Evolutionary conservation across 2,888 invertebrate genomes (phyloP), one percentile per base, ranked within the genome.

Genomic region (Hoplodrina blanda): DNA sequence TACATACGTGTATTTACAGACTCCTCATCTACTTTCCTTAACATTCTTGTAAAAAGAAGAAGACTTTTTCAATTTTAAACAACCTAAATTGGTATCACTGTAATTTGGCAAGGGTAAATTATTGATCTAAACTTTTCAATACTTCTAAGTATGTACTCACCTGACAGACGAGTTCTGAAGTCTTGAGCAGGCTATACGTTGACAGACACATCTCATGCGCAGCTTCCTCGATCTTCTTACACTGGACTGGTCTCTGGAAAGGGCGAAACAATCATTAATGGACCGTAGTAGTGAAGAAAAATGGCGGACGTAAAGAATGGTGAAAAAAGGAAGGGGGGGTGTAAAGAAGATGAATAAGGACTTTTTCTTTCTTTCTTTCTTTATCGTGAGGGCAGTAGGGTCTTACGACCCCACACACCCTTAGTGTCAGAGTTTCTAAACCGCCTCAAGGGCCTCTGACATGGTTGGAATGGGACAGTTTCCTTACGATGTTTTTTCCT

Each of bases 131-230:
- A 2, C 25, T 25, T 25, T 2, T 25, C 25, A 25, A 25, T 25
- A 2, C 25, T 25, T 25, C 25, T 25, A 25, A 25, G 2, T 25
- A 25, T 25, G 10, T 7, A 37, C 86, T 88, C 71, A 92, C 93
- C 60, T 88, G 86, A 55, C 85, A 85, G 2, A 88, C 84, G 8
- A 84, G 73, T 62, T 95, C 93, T 0, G 93, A 88, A 0, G 89
- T 88, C 70, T 90, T 91, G 20, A 95, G 74, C 0, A 93, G 72
- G 56, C 85, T 89, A 80, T 92, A 93, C 0, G 93, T 93, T 1
- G 91, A 87, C 44, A 90, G 86, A 4, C 89, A 87, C 90, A 93
- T 89, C 66, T 91, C 90, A 15, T 91, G 88, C 0, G 88, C 82
- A 0, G 91, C 90, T 46, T 94, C 91, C 15, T 94, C 94, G 46